Base-by-base conservation (phyloP, 2,113 vertebrate genomes). In the Notothenia coriiceps region DNA sequence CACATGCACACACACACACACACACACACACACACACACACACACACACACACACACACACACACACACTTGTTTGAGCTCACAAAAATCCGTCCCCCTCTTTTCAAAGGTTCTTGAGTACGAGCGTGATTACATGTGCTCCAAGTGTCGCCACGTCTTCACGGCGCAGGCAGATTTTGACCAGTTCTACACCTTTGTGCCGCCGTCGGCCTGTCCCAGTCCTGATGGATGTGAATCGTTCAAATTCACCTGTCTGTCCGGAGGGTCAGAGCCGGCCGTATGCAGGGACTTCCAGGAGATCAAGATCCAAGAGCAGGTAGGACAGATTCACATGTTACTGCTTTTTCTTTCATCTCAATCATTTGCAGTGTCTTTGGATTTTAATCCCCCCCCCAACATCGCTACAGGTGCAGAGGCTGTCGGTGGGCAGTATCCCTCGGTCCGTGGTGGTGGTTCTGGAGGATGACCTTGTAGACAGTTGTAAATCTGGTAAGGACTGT, bases 261-360 rank as follows among this genome's bases (percentile, higher is more conserved):
- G 80, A 67, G 88, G 95, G 55, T 81, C 94, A 9, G 94, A 95
- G 51, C 96, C 96, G 1, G 22, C 92, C 13, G 91, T 88, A 78
- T 99, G 98, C 94, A 96, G 94, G 72, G 98, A 99, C 94, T 98
- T 97, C 83, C 98, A 99, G 90, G 98, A 99, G 94, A 97, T 99
- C 72, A 99, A 99, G 93, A 98, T 99, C 79, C 98, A 99, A 69
- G 98, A 99, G 79, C 98, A 99, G 93, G 98, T 99, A 74, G 10
- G 55, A 14, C n/a, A 22, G 2, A 47, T 33, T 1, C 35, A 20
- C 9, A 6, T 51, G 6, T 25, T 40, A 25, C 2, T 50, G 18
- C 22, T 57, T 56, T 33, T 12, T 57, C 35, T 40, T 40, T 40
- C 35, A 40, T 40, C 35, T 6, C 35, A 56, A 10, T 63, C 5